phyloP scores from a whole-genome alignment of 2,113 vertebrate species.

The Dipodomys stephensi region DNA sequence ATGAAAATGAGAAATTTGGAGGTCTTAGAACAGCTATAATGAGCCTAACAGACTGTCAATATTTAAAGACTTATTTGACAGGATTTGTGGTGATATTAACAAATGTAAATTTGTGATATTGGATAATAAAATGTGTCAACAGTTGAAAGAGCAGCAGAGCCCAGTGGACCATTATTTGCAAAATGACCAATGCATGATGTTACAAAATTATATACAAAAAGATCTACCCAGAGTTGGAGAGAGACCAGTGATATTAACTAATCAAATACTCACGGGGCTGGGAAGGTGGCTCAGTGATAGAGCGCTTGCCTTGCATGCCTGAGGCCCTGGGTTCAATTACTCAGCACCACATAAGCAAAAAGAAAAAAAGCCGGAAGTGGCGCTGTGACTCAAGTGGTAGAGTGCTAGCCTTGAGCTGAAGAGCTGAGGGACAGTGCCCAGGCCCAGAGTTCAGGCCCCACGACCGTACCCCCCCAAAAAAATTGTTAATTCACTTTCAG shows the following conservation, averaged over 20 bases:
- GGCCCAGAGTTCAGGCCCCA: too few species aligned
- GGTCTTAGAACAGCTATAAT: neutral
- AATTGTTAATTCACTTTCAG: neutral
- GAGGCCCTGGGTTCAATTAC: too few species aligned
- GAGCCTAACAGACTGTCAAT: neutral
- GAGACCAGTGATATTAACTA: neutral
- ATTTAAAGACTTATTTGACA: slow-evolving; percentile 29
- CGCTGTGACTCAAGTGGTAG: too few species aligned
- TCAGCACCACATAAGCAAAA: too few species aligned
- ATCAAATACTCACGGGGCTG: neutral
- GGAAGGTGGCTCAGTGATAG: too few species aligned
- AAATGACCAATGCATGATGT: neutral
- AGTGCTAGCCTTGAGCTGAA: too few species aligned
- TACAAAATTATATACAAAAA: neutral
- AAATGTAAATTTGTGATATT: slow-evolving; percentile 2
- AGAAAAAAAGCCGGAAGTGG: too few species aligned
- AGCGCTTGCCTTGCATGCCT: too few species aligned
- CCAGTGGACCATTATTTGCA: neutral
- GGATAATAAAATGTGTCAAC: slow-evolving; percentile 26
- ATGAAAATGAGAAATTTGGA: slow-evolving; percentile 33
- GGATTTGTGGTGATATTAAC: slow-evolving; percentile 22
- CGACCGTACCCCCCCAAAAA: too few species aligned
- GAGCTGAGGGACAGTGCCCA: too few species aligned
- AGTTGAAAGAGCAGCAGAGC: neutral
- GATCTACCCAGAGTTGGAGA: neutral